phyloP scores from a whole-genome alignment of 2,113 vertebrate species.

The Geococcyx californianus region DNA sequence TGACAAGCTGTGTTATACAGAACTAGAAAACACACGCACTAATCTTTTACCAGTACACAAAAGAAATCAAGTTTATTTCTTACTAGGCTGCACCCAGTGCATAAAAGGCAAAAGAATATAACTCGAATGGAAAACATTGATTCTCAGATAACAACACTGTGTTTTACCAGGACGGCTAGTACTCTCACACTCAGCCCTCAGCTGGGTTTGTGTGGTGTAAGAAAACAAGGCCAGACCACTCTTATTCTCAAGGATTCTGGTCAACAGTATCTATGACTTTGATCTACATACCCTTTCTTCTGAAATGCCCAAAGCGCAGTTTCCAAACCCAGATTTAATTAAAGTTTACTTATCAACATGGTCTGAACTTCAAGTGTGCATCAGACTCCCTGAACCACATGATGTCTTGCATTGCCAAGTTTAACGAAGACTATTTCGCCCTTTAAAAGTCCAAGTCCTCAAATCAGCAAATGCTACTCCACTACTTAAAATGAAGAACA shows the following conservation, averaged over 20 bases:
- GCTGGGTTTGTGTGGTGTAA: background rate
- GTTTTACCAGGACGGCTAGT: background rate
- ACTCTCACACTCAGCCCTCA: background rate
- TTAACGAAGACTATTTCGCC: background rate
- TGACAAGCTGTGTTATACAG: background rate
- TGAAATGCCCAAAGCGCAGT: background rate
- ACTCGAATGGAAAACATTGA: background rate
- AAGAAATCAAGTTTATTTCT: background rate
- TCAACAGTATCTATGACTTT: background rate
- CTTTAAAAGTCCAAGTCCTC: background rate
- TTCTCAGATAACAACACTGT: background rate
- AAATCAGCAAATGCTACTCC: background rate
- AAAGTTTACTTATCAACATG: background rate
- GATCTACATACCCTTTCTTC: background rate
- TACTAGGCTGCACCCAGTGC: background rate
- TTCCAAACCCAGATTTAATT: background rate
- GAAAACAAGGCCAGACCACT: background rate
- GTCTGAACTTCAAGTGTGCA: background rate
- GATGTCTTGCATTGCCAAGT: background rate
- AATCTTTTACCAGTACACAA: background rate
- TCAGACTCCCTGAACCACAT: background rate
- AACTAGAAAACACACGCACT: background rate
- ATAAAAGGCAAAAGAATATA: background rate
- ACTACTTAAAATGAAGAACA: background rate
- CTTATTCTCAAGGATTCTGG: background rate